phyloP scores from a whole-genome alignment of 2,888 invertebrate species.

The Leptinotarsa tumamoca region DNA sequence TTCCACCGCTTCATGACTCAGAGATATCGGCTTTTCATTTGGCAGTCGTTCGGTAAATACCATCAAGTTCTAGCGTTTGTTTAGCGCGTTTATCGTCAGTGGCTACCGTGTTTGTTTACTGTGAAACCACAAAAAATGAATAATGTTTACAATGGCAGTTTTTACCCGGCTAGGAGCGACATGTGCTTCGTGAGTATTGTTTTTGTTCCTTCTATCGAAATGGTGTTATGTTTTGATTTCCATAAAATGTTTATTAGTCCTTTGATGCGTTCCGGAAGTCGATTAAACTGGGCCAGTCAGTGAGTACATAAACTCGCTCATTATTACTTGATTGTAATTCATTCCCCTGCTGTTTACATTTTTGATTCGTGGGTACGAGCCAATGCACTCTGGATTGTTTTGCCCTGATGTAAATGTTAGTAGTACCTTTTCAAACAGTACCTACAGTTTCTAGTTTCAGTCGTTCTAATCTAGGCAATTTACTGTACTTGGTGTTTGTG shows the following conservation, averaged over 20 bases:
- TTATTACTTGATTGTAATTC: conserved; percentile 3
- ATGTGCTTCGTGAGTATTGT: conserved; percentile 60
- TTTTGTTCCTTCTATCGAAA: not conserved
- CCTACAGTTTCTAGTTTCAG: not conserved
- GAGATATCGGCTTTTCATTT: conserved; percentile 43
- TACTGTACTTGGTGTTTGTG: too few species aligned
- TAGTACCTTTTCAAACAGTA: not conserved
- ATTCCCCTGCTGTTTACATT: not conserved
- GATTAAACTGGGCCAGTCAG: conserved; percentile 18
- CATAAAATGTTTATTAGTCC: conserved; percentile 17
- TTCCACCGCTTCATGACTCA: conserved; percentile 44
- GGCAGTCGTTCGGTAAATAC: conserved; percentile 30
- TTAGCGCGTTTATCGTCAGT: conserved; percentile 22
- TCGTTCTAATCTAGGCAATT: not conserved
- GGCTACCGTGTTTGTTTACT: conserved; percentile 30
- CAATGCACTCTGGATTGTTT: conserved; percentile 18
- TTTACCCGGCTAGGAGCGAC: conserved; percentile 54
- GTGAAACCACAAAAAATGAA: conserved; percentile 53
- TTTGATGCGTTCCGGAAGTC: conserved; percentile 19
- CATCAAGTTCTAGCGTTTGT: conserved; percentile 35
- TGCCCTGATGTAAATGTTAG: not conserved
- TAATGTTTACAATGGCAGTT: conserved; percentile 55
- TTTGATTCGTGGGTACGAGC: not conserved
- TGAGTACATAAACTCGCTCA: not conserved
- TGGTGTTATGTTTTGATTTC: conserved; percentile 7